Base-by-base conservation (phyloP, 2,888 invertebrate species). In the Fissipunctia ypsillon region DNA sequence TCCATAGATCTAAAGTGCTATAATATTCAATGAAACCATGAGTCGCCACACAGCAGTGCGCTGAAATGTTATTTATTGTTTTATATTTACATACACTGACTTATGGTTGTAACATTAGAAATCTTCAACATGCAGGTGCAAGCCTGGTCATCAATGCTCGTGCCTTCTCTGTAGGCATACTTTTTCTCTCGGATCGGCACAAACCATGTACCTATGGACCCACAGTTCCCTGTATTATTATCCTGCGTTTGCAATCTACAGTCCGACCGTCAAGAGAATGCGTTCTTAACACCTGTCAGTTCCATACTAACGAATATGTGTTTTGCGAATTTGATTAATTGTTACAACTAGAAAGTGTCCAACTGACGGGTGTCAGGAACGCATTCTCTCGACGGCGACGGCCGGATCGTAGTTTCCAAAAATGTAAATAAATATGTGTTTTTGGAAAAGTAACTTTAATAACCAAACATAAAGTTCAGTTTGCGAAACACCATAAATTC, bases 61-160 rank as follows among this genome's bases (percentile, higher is more conserved):
- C 35, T 65, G 56, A 25, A 25, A 31, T 48, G 45, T 48, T 75
- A 75, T 66, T 48, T 75, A 75, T 19, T 31, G 41, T 56, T 66
- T 66, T 16, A 56, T 7, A 65, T 64, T 65, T 74, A 74, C 73
- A 74, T 75, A 57, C 45, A 43, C 28, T 54, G 25, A 75, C 45
- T 66, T 73, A 66, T 35, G 9, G 56, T 56, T 57, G 31, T 25
- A 41, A 41, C 5, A 56, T 65, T 75, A 73, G 56, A 66, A 75
- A 75, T 56, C 5, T 0, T 5, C 0, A 48, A 41, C 65, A 74
- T 31, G 54, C 65, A 74, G 25, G 9, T 25, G 6, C 31, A 48
- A 16, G 22, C 5, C 14, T 45, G 22, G 25, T 31, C 6, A 56
- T 28, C 16, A 65, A 31, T 35, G 9, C 5, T 45, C 19, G 9